Base-by-base conservation (phyloP, 2,797 vertebrate genomes). In the Anabacerthia variegaticeps region DNA sequence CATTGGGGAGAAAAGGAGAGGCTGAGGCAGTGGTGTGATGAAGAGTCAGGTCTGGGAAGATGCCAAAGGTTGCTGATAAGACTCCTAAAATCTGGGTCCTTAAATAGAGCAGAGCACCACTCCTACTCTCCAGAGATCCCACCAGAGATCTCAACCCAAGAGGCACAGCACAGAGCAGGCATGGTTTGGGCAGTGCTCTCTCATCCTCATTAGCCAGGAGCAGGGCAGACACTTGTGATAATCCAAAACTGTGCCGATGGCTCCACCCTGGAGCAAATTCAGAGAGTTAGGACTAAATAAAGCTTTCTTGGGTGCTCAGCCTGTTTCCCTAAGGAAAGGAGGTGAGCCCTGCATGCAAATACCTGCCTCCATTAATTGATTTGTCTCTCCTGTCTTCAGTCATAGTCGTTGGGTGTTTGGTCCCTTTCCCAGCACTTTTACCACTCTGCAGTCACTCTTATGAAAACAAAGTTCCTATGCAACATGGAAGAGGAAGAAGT, bases 11-110 rank as follows among this genome's bases (percentile, higher is more conserved):
- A 56, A 72, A 59, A 17, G 37, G 23, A 80, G 55, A 39, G 17
- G 18, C 3, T 27, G 30, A 11, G 32, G 39, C 61, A 1, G 0
- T 4, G 14, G 19, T 17, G 6, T 15, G 23, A 83, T 17, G 36
- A 39, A 15, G 15, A 62, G 19, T 4, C n/a, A 46, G 14, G 10
- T 43, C 17, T 30, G 36, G 26, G 22, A 43, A 46, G 13, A 23
- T 61, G 26, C 19, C n/a, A n/a, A 61, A n/a, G 5, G 12, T 2
- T 5, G 1, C 9, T 17, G 7, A 0, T 3, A n/a, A 43, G 2
- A 23, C 19, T 21, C 10, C 63, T 43, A 41, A 92, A 93, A 71
- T 44, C 23, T 30, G n/a, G 2, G 9, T 76, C 9, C 36, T 80
- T 52, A 43, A 68, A 32, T 13, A 12, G 20, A 16, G 6, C 56